A percentile compares a stretch with the other conserved stretches of the same genome.
Conservation (phyloP, 2,888 invertebrate species). For the Apoda limacodes region DNA sequence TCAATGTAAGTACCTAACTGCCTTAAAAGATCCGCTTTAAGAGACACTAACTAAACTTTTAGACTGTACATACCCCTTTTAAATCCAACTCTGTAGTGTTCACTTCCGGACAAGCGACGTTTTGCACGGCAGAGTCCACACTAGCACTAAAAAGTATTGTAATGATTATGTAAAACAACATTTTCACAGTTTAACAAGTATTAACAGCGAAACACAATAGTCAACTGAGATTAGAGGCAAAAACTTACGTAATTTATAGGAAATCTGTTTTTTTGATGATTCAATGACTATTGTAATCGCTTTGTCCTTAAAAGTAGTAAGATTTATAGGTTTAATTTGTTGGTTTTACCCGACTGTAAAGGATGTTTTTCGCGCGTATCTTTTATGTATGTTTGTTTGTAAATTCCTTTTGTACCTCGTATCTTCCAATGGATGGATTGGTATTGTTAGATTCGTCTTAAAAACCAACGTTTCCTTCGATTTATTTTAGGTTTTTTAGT, state of each 20-base stretch:
- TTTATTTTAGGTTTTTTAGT: too few species aligned
- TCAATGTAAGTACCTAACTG: too few species aligned
- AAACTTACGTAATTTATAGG: constrained; percentile 36
- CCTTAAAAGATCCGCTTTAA: too few species aligned
- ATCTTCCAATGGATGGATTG: too few species aligned
- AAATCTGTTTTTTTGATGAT: constrained; percentile 29
- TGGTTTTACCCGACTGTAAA: too few species aligned
- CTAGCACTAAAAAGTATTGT: constrained; percentile 28
- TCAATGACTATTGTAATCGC: constrained; percentile 18
- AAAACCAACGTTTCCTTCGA: too few species aligned
- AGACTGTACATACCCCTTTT: constrained; percentile 56
- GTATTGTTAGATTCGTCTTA: too few species aligned
- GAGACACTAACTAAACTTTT: too few species aligned
- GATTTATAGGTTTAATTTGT: not conserved
- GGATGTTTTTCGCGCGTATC: too few species aligned
- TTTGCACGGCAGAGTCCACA: constrained; percentile 35
- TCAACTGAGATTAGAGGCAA: constrained; percentile 35
- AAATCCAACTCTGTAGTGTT: constrained; percentile 47
- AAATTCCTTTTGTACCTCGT: too few species aligned
- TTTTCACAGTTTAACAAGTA: constrained; percentile 19
- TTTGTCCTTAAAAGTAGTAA: constrained; percentile 3
- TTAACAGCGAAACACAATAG: constrained; percentile 21
- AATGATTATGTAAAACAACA: constrained; percentile 32
- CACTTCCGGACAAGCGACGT: constrained; percentile 42
- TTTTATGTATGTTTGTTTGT: too few species aligned